phyloP scores from a whole-genome alignment of 2,888 invertebrate genomes.

The Ormia ochracea region DNA sequence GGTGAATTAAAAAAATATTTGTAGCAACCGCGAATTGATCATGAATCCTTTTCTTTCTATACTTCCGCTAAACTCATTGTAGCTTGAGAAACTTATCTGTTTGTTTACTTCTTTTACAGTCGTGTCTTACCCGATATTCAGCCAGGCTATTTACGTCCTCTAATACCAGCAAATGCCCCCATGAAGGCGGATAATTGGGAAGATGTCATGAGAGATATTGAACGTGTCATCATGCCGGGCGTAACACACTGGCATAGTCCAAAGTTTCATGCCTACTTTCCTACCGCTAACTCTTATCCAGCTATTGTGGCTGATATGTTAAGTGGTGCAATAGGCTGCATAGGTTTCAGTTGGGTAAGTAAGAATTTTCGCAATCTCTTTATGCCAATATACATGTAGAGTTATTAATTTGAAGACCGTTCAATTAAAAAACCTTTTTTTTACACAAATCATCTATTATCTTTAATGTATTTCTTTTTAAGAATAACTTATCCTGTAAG shows the following conservation, averaged over 20 bases:
- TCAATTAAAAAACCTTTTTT: background rate
- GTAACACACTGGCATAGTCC: slow-evolving; percentile 99
- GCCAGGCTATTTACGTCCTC: slow-evolving; percentile 92
- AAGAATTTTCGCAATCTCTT: background rate
- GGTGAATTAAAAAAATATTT: too few relatives aligned
- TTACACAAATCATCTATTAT: too few relatives aligned
- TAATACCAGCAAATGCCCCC: slow-evolving; percentile 92
- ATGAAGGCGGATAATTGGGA: slow-evolving; percentile 91
- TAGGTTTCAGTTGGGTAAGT: slow-evolving; percentile 95
- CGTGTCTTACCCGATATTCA: slow-evolving; percentile 93
- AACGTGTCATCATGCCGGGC: slow-evolving; percentile 97
- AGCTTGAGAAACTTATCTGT: too few relatives aligned
- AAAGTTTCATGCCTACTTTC: slow-evolving; percentile 96
- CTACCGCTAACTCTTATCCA: slow-evolving; percentile 94
- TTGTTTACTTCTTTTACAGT: too few relatives aligned
- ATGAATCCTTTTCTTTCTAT: too few relatives aligned
- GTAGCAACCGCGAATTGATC: too few relatives aligned
- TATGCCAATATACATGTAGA: too few relatives aligned
- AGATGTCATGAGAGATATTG: slow-evolving; percentile 93
- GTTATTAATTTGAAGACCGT: too few relatives aligned
- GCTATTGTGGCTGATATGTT: slow-evolving; percentile 96
- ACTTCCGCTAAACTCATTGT: too few relatives aligned
- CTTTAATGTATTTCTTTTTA: too few relatives aligned
- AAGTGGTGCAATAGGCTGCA: slow-evolving; percentile 95
- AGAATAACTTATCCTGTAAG: too few relatives aligned